These are phyloP conservation scores for Moxostoma hubbsi DNA, from an alignment of 2,797 vertebrate species.

Conservation along the genomic window DNA sequence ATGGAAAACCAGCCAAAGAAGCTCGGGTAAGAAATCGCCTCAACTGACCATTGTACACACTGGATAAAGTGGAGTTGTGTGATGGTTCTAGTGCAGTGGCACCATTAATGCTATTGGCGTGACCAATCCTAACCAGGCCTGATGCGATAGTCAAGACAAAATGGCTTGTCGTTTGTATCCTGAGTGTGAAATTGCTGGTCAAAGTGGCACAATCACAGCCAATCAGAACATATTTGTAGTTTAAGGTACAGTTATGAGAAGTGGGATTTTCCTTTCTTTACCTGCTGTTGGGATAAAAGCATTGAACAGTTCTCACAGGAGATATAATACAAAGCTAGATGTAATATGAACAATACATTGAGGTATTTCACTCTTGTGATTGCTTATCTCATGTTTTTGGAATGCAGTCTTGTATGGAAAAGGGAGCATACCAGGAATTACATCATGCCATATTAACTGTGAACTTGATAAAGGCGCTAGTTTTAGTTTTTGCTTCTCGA, in stretches of 20 bases:
- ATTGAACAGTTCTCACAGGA: neutral
- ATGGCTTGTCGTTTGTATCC: too few species aligned
- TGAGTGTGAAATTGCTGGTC: too few species aligned
- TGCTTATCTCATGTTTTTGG: constrained; percentile 31
- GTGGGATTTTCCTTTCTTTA: neutral
- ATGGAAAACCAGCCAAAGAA: constrained; percentile 77
- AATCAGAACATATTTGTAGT: too few species aligned
- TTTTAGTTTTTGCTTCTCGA: constrained; percentile 42
- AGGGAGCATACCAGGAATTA: constrained; percentile 26
- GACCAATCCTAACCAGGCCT: too few species aligned
- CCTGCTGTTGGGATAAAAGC: neutral
- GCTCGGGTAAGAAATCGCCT: constrained; percentile 77
- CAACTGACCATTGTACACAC: neutral
- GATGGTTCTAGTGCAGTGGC: too few species aligned
- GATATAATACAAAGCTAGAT: neutral
- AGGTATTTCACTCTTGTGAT: neutral
- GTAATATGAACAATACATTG: neutral
- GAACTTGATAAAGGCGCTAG: neutral
- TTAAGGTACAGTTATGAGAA: too few species aligned
- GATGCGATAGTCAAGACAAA: too few species aligned
- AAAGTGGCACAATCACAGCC: too few species aligned
- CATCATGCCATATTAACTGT: neutral
- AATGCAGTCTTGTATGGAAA: constrained; percentile 47
- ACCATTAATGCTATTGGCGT: too few species aligned
- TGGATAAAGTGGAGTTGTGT: too few species aligned